Percentiles rank a stretch among this genome's conserved stretches.
Evolutionary conservation across 2,113 vertebrate genomes (phyloP).

Genomic region (Labeo rohita): DNA sequence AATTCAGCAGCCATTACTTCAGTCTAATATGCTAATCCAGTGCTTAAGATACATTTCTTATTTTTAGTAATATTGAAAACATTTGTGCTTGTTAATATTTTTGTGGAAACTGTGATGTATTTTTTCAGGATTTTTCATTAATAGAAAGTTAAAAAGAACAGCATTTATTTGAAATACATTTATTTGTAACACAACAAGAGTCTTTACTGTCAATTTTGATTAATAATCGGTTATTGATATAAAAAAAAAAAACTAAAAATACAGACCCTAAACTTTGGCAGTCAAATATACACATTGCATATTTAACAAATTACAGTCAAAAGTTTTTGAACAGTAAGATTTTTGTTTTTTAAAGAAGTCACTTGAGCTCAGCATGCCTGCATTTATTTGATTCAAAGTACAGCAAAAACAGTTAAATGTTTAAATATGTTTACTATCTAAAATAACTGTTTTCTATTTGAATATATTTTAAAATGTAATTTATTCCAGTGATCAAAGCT

Average conservation of each 20-base stretch:
- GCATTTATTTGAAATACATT: background rate
- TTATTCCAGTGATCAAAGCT: no score
- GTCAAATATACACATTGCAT: background rate
- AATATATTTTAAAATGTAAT: no score
- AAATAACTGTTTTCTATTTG: no score
- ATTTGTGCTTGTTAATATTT: background rate
- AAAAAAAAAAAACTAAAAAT: no score
- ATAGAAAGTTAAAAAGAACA: background rate
- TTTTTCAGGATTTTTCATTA: background rate
- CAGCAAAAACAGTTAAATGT: no score
- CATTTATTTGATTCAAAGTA: no score
- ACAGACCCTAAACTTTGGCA: background rate
- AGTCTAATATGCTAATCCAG: background rate
- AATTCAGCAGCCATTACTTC: background rate
- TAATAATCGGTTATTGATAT: background rate
- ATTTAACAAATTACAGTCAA: background rate
- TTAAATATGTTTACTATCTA: no score
- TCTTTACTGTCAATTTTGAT: background rate
- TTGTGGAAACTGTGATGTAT: background rate
- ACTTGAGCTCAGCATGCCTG: no score
- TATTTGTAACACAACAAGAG: background rate
- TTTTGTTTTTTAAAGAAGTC: no score
- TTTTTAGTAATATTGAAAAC: background rate
- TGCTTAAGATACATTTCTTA: background rate
- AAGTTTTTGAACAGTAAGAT: no score